Percentiles rank a stretch among this genome's conserved stretches.
Conservation (phyloP, 2,888 invertebrate species). For the Campoletis raptor region DNA sequence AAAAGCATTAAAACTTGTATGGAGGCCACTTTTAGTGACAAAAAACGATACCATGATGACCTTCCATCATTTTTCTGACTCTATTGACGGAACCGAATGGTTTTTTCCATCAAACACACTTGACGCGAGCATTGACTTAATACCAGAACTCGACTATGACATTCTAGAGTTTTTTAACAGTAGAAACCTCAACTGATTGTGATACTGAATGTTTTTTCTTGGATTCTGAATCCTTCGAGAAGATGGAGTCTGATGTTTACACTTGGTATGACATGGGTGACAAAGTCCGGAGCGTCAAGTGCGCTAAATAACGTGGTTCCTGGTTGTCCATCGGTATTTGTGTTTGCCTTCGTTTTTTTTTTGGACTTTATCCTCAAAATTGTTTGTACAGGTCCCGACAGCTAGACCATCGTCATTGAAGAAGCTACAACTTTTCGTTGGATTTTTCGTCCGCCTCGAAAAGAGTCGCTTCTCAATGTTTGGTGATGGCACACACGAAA, state of each 20-base stretch:
- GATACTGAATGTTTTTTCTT: not conserved
- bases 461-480: not conserved
- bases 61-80: not conserved
- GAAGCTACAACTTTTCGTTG: conserved; percentile 17
- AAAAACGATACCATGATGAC: not conserved
- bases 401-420: conserved; percentile 12
- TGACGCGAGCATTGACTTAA: too few relatives aligned
- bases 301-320: conserved; percentile 60
- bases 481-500: conserved; percentile 1
- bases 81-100: not conserved
- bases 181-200: not conserved
- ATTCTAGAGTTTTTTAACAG: too few relatives aligned
- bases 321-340: conserved; percentile 39
- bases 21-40: not conserved
- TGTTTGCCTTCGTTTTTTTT: conserved; percentile 10
- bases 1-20: not conserved
- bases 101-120: not conserved
- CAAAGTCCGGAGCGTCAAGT: conserved; percentile 47
- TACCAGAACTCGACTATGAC: too few relatives aligned
- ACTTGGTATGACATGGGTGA: conserved; percentile 9
- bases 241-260: conserved; percentile 4
- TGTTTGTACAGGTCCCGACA: conserved; percentile 44
- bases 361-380: not conserved
- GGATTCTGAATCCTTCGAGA: not conserved
- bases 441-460: conserved; percentile 22